Conservation (phyloP, 2,888 invertebrate species). For the Eupithecia subumbrata region DNA sequence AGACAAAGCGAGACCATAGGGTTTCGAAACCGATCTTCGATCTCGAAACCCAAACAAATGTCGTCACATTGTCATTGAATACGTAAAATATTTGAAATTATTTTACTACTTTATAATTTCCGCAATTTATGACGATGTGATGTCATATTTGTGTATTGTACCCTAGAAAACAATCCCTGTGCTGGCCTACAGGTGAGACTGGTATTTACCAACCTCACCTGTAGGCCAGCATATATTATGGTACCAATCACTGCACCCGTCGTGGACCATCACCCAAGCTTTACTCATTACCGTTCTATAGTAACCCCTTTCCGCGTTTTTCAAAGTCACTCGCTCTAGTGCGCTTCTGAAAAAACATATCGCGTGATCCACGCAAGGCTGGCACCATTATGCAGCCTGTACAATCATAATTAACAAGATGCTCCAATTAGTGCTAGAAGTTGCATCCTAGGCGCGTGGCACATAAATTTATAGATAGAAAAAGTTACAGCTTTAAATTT, state of each 20-base stretch:
- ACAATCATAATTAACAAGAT: constrained; percentile 12
- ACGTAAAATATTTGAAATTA: no score
- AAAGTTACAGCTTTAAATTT: not conserved
- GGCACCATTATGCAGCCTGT: constrained; percentile 32
- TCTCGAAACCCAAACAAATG: no score
- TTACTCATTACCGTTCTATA: constrained; percentile 62
- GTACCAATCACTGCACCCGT: constrained; percentile 10
- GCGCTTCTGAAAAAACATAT: constrained; percentile 67
- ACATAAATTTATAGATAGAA: not conserved
- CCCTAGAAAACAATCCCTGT: no score
- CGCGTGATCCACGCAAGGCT: constrained; percentile 65
- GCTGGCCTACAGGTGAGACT: no score
- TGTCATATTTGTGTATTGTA: no score
- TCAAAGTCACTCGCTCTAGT: constrained; percentile 67
- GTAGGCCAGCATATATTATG: no score
- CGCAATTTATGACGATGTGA: no score
- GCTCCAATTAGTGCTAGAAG: constrained; percentile 17
- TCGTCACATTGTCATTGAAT: no score
- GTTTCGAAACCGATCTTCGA: no score
- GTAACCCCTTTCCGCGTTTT: constrained; percentile 71
- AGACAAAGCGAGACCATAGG: no score
- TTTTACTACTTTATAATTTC: no score
- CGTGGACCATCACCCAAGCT: constrained; percentile 14
- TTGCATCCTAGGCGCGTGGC: constrained; percentile 8
- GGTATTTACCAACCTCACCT: no score